These are phyloP conservation scores for Lathronympha strigana DNA, from an alignment of 2,888 invertebrate genomes.

Conservation along the genomic window DNA sequence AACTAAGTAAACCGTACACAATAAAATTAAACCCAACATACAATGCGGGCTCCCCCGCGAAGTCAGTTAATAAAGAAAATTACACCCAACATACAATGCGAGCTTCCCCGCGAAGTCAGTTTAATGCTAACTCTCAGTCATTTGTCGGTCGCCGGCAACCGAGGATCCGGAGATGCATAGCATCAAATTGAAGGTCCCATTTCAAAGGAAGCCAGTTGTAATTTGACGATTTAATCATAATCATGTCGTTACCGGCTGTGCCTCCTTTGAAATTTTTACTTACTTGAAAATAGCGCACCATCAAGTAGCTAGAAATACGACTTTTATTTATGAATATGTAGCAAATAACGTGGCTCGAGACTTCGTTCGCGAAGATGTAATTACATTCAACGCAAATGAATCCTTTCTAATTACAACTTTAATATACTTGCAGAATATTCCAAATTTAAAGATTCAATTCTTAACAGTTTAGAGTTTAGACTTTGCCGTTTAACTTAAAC, in stretches of 20 bases:
- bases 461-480: too few species aligned
- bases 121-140: slow-evolving; percentile 2
- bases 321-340: too few species aligned
- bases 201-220: slow-evolving; percentile 47
- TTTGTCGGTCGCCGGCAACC: neutral
- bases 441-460: too few species aligned
- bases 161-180: slow-evolving; percentile 22
- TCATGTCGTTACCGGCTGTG: slow-evolving; percentile 47
- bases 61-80: too few species aligned
- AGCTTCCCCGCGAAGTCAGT: neutral
- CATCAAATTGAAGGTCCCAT: slow-evolving; percentile 29
- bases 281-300: neutral
- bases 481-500: too few species aligned
- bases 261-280: slow-evolving; percentile 42
- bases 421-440: too few species aligned
- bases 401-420: too few species aligned
- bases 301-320: neutral
- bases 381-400: too few species aligned
- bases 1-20: too few species aligned
- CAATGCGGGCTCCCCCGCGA: neutral
- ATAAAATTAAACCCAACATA: neutral
- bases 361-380: too few species aligned
- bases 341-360: too few species aligned
- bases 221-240: slow-evolving; percentile 57
- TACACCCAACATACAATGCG: neutral